These are phyloP conservation scores for Sinella curviseta DNA, from an alignment of 1,140 invertebrate genomes.

Conservation along the genomic window DNA sequence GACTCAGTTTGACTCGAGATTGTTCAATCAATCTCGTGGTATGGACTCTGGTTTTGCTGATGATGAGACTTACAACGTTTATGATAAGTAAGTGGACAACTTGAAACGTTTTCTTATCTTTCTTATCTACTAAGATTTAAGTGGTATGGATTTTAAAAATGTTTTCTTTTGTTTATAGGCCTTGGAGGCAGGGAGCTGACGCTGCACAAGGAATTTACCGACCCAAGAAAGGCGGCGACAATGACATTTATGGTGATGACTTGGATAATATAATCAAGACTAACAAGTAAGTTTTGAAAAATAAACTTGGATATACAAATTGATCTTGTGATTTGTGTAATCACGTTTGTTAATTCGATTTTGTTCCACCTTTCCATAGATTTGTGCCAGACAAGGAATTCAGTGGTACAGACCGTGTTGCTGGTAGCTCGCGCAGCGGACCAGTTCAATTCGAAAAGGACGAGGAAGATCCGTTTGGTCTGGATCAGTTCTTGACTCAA, in stretches of 20 bases:
- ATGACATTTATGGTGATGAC: constrained; percentile 88
- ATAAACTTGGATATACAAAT: constrained; percentile 19
- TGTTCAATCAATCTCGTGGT: constrained; percentile 94
- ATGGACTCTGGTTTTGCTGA: constrained; percentile 96
- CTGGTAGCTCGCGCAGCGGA: constrained; percentile 68
- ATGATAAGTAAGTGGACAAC: constrained; percentile 79
- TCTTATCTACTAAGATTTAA: constrained; percentile 2
- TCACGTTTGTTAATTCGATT: not conserved
- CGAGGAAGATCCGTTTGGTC: constrained; percentile 93
- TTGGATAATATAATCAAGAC: constrained; percentile 80
- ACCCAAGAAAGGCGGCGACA: constrained; percentile 84
- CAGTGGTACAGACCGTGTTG: constrained; percentile 77
- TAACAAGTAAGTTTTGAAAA: constrained; percentile 64
- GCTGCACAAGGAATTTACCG: constrained; percentile 89
- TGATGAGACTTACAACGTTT: constrained; percentile 97
- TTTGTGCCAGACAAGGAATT: constrained; percentile 98
- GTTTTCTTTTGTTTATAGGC: constrained; percentile 51
- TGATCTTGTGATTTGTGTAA: not conserved
- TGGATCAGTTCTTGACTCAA: constrained; percentile 96
- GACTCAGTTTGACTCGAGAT: constrained; percentile 86
- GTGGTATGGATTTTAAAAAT: not conserved
- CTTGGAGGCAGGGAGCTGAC: constrained; percentile 79
- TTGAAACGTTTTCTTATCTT: constrained; percentile 51
- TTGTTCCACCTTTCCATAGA: constrained; percentile 56
- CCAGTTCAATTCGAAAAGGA: constrained; percentile 95